A percentile compares a stretch with the other conserved stretches of the same genome.
Evolutionary conservation across 2,113 vertebrate species (phyloP).

Genomic region (Zosterops pallidus): DNA sequence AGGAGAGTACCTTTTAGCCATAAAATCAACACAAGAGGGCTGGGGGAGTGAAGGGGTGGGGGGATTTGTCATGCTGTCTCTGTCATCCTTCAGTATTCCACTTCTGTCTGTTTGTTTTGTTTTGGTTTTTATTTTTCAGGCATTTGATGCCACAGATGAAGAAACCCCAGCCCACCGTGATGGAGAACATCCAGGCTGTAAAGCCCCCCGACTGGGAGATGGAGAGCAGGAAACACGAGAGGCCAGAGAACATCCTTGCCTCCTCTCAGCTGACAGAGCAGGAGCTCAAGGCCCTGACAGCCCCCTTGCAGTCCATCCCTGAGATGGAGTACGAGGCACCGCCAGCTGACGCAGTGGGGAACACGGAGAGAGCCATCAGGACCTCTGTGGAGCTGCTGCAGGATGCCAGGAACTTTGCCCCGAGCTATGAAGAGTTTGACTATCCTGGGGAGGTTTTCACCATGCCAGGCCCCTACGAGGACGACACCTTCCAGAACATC

Average conservation of each 20-base stretch:
- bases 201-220: conserved; percentile 84
- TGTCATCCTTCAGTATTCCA: background rate
- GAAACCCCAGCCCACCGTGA: conserved; percentile 81
- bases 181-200: conserved; percentile 83
- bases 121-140: conserved; percentile 67
- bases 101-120: background rate
- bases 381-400: conserved; percentile 75
- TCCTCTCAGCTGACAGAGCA: conserved; percentile 79
- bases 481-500: conserved; percentile 79
- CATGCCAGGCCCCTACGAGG: conserved; percentile 80
- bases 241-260: conserved; percentile 76
- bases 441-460: conserved; percentile 78
- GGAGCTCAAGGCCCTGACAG: conserved; percentile 75
- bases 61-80: background rate
- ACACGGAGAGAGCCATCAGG: conserved; percentile 72
- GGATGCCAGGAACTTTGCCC: conserved; percentile 72
- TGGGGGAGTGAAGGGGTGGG: background rate
- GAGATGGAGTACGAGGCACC: conserved; percentile 81
- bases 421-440: conserved; percentile 80
- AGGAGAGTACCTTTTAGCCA: background rate
- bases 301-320: conserved; percentile 85
- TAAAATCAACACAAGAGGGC: background rate
- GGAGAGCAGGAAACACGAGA: conserved; percentile 76
- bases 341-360: conserved; percentile 61
- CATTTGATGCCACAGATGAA: conserved; percentile 81